These are phyloP conservation scores for Smithornis capensis DNA, from an alignment of 2,113 vertebrate genomes.

Conservation along the genomic window DNA sequence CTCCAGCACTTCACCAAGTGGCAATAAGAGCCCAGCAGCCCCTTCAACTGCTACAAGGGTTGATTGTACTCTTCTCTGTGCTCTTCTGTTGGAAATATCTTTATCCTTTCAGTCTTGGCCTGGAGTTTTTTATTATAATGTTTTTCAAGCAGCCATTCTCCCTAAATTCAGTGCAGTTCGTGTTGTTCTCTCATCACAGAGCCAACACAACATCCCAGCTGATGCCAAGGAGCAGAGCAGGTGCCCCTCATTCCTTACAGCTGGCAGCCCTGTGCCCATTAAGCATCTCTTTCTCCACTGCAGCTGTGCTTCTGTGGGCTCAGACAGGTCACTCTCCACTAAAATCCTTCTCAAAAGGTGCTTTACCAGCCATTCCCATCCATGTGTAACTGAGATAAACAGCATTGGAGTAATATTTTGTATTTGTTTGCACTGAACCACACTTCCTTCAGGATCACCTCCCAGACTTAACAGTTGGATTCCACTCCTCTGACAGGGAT, in stretches of 20 bases:
- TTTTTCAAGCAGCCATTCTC: background rate
- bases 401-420: background rate
- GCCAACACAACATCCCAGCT: background rate
- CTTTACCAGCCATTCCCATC: background rate
- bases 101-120: background rate
- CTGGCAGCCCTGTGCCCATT: background rate
- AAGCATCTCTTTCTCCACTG: background rate
- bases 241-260: background rate
- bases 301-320: background rate
- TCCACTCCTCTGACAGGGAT: background rate
- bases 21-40: background rate
- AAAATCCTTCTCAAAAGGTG: background rate
- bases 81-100: background rate
- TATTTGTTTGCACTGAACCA: background rate
- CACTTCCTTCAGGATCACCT: background rate
- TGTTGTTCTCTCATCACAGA: background rate
- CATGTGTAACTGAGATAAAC: background rate
- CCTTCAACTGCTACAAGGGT: rapidly evolving
- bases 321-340: background rate
- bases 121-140: background rate
- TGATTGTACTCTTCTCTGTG: background rate
- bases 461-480: background rate
- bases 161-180: background rate
- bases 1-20: background rate
- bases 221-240: background rate